Base-by-base conservation (phyloP, 2,113 vertebrate genomes). In the Thryonomys swinderianus region DNA sequence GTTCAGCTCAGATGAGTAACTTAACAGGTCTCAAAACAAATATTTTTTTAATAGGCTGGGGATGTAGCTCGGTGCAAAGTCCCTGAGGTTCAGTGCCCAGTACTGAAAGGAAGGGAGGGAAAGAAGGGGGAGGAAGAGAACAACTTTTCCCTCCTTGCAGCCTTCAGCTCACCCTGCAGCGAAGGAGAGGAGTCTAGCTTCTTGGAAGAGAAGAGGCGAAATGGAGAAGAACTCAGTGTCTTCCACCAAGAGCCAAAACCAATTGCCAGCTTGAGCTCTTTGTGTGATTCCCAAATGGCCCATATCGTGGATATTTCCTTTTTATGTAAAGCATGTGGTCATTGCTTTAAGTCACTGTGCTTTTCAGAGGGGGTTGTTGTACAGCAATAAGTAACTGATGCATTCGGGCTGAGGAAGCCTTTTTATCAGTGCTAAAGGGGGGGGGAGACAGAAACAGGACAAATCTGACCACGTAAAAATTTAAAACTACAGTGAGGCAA, bases 381-480 rank as follows among this genome's bases (percentile, higher is more conserved):
- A 20, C 9, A 40, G 14, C 67, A 45, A 62, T 32, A 69, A 57
- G 23, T 67, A 80, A 30, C 14, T 20, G 67, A 80, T 80, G 20
- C 6, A 32, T 93, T 71, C 48, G 40, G 59, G 69, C 45, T 23
- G 7, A 57, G 21, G 10, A 61, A 57, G 45, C 10, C 6, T 57
- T 78, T 86, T 74, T 23, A 21, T 37, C 69, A 61, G 40, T 55
- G 30, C 14, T 86, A 66, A 92, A 88, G 27, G 53, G 59, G 61
- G n/a, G 81, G 61, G 57, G n/a, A 42, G 69, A 67, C n/a, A 45
- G 67, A 91, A 93, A 91, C n/a, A 89, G 59, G 92, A 93, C 80
- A 91, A 62, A 88, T 78, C 64, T 69, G 48, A 76, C 51, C 51
- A 34, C 3, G 23, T 88, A 14, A 95, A 87, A 95, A 85, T 21